A percentile compares a stretch with the other conserved stretches of the same genome.
Conservation (phyloP, 2,113 vertebrate genomes). For the Girardinichthys multiradiatus region DNA sequence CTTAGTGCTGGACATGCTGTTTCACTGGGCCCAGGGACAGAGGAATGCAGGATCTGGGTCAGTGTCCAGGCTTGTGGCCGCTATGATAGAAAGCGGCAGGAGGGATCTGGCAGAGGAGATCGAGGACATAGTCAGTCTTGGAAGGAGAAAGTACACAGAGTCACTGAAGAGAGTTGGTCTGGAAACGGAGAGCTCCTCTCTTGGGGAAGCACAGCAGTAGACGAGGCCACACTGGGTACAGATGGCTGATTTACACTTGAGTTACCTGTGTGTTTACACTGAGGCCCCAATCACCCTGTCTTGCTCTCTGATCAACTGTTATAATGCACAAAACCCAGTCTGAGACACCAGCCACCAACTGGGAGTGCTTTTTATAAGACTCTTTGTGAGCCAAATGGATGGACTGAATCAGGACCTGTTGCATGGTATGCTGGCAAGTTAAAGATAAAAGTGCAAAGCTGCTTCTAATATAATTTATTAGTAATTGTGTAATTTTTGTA, state of each 20-base stretch:
- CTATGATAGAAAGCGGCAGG: constrained; percentile 87
- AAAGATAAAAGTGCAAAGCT: too few species aligned
- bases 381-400: background rate
- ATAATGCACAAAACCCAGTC: constrained; percentile 4
- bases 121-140: constrained; percentile 84
- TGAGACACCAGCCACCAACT: constrained; percentile 3
- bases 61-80: constrained; percentile 79
- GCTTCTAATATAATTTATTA: too few species aligned
- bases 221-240: constrained; percentile 42
- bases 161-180: constrained; percentile 87
- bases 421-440: too few species aligned
- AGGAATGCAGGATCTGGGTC: constrained; percentile 79
- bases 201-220: constrained; percentile 52
- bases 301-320: constrained; percentile 46
- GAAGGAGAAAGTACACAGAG: constrained; percentile 86
- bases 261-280: constrained; percentile 43
- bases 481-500: background rate
- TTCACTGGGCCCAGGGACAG: constrained; percentile 89
- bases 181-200: constrained; percentile 65
- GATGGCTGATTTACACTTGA: constrained; percentile 63
- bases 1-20: constrained; percentile 91
- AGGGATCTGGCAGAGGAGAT: constrained; percentile 91
- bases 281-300: constrained; percentile 17
- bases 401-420: background rate
- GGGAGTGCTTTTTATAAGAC: constrained; percentile 8